Evolutionary conservation across 2,113 vertebrate genomes (phyloP), one percentile per base, ranked within the genome.

Genomic region (Redunca redunca): DNA sequence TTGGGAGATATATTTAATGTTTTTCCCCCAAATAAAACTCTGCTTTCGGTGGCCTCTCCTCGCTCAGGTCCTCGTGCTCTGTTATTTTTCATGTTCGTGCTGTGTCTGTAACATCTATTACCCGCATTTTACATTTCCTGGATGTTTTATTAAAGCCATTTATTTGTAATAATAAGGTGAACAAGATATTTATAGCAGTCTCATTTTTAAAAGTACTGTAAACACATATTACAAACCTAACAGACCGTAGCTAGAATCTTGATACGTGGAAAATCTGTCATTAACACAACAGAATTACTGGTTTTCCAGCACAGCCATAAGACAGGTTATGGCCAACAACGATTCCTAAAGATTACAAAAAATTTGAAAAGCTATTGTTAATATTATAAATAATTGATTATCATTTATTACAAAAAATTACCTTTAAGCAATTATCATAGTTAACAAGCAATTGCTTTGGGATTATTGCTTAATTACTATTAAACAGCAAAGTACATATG

Each of bases 391-490:
- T 97, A 98, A 98, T 98, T 99, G 97, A 97, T 98, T 98, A 97
- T 96, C 85, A 97, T 98, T 98, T 98, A 97, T 98, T 98, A 96
- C 94, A 97, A 98, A 99, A 98, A 98, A 98, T 98, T 98, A 97
- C 96, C 97, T 98, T 98, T 98, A 98, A 98, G 97, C 97, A 98
- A 98, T 98, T 98, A 98, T 96, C 98, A 98, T 82, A 94, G 96
- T 96, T 98, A 98, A 97, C 97, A 98, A 99, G 97, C 96, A 97
- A 98, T 98, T 97, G 98, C 97, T 99, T 97, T 36, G 67, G 97
- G 96, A 98, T 98, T 98, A 96, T 97, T 98, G 97, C 98, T 97
- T 98, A 99, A 98, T 98, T 98, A 96, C 96, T 97, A 98, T 97
- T 98, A 98, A 98, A 98, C 90, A 98, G 97, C 53, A 94, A 95